Base-by-base conservation (phyloP, 2,888 invertebrate species). In the Gymnocheta viridis region DNA sequence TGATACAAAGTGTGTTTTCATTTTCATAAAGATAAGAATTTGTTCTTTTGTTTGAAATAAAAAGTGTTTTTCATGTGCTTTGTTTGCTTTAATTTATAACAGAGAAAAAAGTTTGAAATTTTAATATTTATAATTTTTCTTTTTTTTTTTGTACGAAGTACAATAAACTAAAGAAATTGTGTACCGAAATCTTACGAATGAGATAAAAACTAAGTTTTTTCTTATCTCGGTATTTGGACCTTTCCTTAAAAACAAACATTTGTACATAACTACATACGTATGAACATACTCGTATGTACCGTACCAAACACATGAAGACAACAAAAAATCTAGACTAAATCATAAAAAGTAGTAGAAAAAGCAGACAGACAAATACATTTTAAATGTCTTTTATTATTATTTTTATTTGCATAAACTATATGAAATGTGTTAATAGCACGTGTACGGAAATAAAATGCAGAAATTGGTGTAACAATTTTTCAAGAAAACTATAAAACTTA, bases 391-490 rank as follows among this genome's bases (percentile, higher is more conserved):
- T 22, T 35, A 7, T 29, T 44, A 22, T 47, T 64, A 12, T 51
- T 41, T 9, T 49, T 67, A 80, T 80, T 66, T 73, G 80, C 38
- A 41, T 60, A 73, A 58, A 58, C 12, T 38, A 5, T 29, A 58
- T 54, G 56, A 74, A 78, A 82, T 72, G 78, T 82, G 82, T 82
- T 78, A 78, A 67, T 54, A 82, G 82, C 82, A 82, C 82, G 82
- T 82, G 82, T 49, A 64, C 19, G 5, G 12, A 7, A 35, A 38
- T 0, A 38, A 38, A 35, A 9, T 29, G 14, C 9, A 32, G 7
- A 27, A 27, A 51, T 12, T 24, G 51, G n/a, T n/a, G n/a, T n/a
- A n/a, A n/a, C n/a, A n/a, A n/a, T n/a, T n/a, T n/a, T n/a, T n/a
- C n/a, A n/a, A n/a, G n/a, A n/a, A n/a, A n/a, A 44, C 12, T 19